Percentiles rank a stretch among this genome's conserved stretches.
Evolutionary conservation across 2,888 invertebrate species (phyloP).

Genomic region (Rhogogaster chlorosoma): DNA sequence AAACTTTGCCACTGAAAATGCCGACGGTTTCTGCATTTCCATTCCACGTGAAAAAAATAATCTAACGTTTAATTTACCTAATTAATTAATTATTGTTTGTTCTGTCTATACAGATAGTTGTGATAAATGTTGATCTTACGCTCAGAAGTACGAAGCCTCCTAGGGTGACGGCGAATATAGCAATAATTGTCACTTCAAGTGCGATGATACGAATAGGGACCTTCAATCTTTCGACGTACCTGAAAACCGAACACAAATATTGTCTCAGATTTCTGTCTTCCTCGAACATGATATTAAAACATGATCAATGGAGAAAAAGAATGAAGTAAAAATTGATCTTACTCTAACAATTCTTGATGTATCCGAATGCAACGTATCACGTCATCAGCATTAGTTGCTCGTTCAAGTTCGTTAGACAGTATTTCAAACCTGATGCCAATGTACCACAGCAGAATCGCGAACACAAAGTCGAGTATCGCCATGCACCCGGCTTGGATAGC

Average conservation of each 20-base stretch:
- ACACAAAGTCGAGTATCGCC: slow-evolving; percentile 62
- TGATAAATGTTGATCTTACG: background rate
- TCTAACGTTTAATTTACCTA: background rate
- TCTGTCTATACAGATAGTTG: background rate
- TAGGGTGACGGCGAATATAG: background rate
- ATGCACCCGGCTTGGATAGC: slow-evolving; percentile 63
- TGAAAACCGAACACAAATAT: slow-evolving; percentile 21
- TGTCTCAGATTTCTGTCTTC: background rate
- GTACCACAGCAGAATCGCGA: slow-evolving; percentile 68
- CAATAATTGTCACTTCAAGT: background rate
- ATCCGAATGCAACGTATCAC: slow-evolving; percentile 60
- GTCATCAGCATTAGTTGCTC: slow-evolving; percentile 46
- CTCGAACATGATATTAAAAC: background rate
- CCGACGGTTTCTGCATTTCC: slow-evolving; percentile 7
- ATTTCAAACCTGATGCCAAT: slow-evolving; percentile 65
- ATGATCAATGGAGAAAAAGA: background rate
- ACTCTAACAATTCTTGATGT: slow-evolving; percentile 65
- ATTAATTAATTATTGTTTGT: background rate
- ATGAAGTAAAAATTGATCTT: slow-evolving; percentile 32
- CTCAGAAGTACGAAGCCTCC: slow-evolving; percentile 22
- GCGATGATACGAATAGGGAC: background rate
- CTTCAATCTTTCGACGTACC: slow-evolving; percentile 26
- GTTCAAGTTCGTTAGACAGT: slow-evolving; percentile 57
- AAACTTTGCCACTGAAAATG: slow-evolving; percentile 52
- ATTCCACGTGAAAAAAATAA: background rate